Evolutionary conservation across 2,888 invertebrate species (phyloP).

Genomic region (Eurois occulta): DNA sequence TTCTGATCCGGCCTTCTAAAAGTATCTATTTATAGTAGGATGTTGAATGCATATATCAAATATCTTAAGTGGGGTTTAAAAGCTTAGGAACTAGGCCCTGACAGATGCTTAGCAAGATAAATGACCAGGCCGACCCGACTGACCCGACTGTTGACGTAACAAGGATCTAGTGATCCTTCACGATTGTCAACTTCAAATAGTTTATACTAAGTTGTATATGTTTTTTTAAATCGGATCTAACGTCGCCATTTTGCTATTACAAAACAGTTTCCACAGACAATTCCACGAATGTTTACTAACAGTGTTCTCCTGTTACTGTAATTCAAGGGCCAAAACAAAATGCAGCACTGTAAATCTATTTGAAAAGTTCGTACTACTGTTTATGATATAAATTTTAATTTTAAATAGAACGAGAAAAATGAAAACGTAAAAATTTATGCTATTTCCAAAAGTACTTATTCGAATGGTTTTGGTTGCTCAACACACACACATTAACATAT

Average conservation of each 20-base stretch:
- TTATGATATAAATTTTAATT: no score
- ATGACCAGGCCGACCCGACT: conserved; percentile 41
- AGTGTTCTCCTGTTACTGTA: neutral
- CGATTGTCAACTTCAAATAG: conserved; percentile 20
- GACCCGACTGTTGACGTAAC: conserved; percentile 35
- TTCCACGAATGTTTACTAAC: no score
- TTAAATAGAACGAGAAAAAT: no score
- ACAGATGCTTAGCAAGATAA: conserved; percentile 59
- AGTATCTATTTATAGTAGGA: neutral
- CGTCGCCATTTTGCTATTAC: neutral
- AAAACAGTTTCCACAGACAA: neutral
- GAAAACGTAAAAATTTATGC: no score
- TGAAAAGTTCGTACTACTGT: no score
- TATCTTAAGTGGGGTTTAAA: conserved; percentile 46
- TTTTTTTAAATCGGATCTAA: neutral
- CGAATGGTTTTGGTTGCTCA: no score
- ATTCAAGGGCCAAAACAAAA: no score
- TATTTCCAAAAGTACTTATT: no score
- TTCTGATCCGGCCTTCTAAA: conserved; percentile 3
- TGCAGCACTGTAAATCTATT: no score
- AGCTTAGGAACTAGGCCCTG: conserved; percentile 47
- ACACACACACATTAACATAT: no score
- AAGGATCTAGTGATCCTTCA: conserved; percentile 23
- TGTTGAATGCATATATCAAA: conserved; percentile 42
- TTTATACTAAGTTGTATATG: conserved; percentile 1